Evolutionary conservation across 1,140 invertebrate species (phyloP).

Genomic region (Diabrotica virgifera): DNA sequence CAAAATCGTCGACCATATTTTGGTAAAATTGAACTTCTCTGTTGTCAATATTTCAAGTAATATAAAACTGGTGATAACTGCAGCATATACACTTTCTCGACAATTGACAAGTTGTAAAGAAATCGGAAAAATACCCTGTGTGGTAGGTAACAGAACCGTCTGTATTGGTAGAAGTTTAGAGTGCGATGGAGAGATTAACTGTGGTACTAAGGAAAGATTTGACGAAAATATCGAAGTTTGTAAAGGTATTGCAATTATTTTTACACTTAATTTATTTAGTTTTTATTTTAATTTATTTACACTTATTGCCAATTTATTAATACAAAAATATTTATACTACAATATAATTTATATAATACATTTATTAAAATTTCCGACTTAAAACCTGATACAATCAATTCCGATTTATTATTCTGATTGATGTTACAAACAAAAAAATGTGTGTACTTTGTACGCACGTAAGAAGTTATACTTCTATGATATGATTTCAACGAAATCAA

Average conservation of each 20-base stretch:
- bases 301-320: no score
- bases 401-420: no score
- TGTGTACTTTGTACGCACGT: no score
- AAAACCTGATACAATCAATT: no score
- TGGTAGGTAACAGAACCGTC: background rate
- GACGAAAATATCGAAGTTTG: conserved; percentile 3
- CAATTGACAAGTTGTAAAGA: background rate
- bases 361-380: no score
- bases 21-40: background rate
- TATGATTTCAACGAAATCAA: no score
- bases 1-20: background rate
- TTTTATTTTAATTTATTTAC: no score
- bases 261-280: no score
- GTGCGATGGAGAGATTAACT: conserved; percentile 7
- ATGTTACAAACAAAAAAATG: no score
- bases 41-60: background rate
- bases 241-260: conserved; percentile 8
- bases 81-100: background rate
- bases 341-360: no score
- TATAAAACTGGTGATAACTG: conserved; percentile 1
- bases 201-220: background rate
- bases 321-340: no score
- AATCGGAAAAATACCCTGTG: conserved; percentile 7
- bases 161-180: background rate
- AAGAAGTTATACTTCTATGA: no score